Percentiles rank a stretch among this genome's conserved stretches.
Conservation (phyloP, 1,140 invertebrate genomes). For the Trachymyrmex septentrionalis region DNA sequence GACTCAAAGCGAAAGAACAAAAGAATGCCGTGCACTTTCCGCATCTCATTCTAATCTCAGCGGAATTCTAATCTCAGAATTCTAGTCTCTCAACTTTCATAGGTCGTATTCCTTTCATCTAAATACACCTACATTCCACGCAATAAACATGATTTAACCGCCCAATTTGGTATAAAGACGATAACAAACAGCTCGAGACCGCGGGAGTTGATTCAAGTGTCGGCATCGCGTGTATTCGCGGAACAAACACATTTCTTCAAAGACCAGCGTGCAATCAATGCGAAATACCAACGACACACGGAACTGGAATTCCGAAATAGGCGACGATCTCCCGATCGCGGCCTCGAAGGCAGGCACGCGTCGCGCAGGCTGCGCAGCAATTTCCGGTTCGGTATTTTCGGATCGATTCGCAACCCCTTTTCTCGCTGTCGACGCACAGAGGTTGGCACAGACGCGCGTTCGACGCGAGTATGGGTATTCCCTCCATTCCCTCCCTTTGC, state of each 20-base stretch:
- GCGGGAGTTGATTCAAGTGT: constrained; percentile 6
- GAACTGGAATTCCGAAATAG: constrained; percentile 54
- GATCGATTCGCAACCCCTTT: constrained; percentile 78
- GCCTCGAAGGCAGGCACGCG: constrained; percentile 34
- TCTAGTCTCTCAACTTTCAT: not conserved
- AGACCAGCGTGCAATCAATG: constrained; percentile 41
- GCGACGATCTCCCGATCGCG: constrained; percentile 43
- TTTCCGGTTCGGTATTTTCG: constrained; percentile 77
- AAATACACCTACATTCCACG: not conserved
- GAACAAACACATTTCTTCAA: constrained; percentile 52
- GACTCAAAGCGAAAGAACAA: constrained; percentile 58
- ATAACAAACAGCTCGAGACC: constrained; percentile 32
- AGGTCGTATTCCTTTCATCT: not conserved
- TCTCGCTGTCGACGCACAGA: constrained; percentile 54
- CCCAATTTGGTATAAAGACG: constrained; percentile 8
- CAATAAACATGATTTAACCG: not conserved
- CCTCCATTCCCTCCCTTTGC: constrained; percentile 31
- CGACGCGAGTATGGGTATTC: constrained; percentile 33
- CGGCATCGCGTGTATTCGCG: constrained; percentile 17
- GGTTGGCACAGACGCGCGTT: not conserved
- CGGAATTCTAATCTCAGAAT: constrained; percentile 28
- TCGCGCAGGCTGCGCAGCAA: constrained; percentile 64
- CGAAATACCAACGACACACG: constrained; percentile 24
- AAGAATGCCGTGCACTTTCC: constrained; percentile 45
- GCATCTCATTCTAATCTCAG: no score